Base-by-base conservation (phyloP, 2,888 invertebrate genomes). In the Tenthredo notha region DNA sequence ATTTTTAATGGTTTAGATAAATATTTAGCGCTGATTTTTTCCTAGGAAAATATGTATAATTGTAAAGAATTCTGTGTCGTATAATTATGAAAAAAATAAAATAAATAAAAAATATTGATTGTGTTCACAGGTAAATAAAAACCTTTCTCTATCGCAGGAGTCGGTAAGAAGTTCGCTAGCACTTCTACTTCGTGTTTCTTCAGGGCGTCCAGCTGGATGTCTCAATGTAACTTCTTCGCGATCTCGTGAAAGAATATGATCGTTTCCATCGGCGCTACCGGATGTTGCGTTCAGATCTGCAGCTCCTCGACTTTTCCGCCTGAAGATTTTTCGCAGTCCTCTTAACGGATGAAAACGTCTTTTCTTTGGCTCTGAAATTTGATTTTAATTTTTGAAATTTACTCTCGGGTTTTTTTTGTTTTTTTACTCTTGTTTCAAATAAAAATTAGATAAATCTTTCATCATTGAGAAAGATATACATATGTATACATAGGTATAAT, bases 311-410 rank as follows among this genome's bases (percentile, higher is more conserved):
- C 93, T 94, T 92, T 94, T 95, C 90, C 95, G 95, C 93, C 96
- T 95, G 93, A 97, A 97, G 94, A 96, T 96, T 90, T 96, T 96
- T 90, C 95, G 96, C 88, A 96, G 94, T 50, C 95, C 96, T 89
- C 96, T 95, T 86, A 96, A 93, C 15, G 94, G 94, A 88, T 94
- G 95, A 91, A 96, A 96, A 85, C 96, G 95, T n/a, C 96, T 95
- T 86, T 95, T 95, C 91, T 94, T 94, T 87, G 93, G 92, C 88
- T 94, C 94, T 95, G 92, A 7, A 92, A 90, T 33, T 18, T 6
- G 1, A 67, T 33, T 67, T 67, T 37, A 37, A 37, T 37, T 37
- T 37, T n/a, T n/a, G n/a, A n/a, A n/a, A n/a, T n/a, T n/a, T n/a
- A n/a, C n/a, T n/a, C n/a, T n/a, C n/a, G n/a, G n/a, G n/a, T n/a